These are phyloP conservation scores for Dendroctonus valens DNA, from an alignment of 1,140 invertebrate genomes.

Conservation along the genomic window DNA sequence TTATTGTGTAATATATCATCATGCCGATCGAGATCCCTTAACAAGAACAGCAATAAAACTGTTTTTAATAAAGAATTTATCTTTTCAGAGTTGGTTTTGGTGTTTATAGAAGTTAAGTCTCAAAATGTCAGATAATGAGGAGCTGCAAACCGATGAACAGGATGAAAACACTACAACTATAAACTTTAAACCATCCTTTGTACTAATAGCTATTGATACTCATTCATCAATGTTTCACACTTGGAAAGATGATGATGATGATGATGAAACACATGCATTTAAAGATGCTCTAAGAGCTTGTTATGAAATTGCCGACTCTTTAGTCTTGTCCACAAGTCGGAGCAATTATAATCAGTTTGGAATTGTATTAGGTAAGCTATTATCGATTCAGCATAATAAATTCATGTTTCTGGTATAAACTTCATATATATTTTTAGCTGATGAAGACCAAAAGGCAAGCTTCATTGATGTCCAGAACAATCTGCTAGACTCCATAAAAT, in stretches of 20 bases:
- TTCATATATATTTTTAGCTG: background rate
- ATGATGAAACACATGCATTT: slow-evolving; percentile 19
- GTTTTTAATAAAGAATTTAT: too few relatives aligned
- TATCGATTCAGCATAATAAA: background rate
- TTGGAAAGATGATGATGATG: slow-evolving; percentile 14
- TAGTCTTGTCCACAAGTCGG: slow-evolving; percentile 14
- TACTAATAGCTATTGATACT: slow-evolving; percentile 32
- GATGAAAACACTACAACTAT: slow-evolving; percentile 17
- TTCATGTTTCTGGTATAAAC: background rate
- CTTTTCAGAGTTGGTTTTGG: too few relatives aligned
- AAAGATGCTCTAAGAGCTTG: slow-evolving; percentile 29
- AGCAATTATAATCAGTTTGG: slow-evolving; percentile 31
- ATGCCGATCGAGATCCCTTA: too few relatives aligned
- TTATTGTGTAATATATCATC: too few relatives aligned
- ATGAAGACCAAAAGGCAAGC: slow-evolving; percentile 6
- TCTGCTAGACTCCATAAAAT: slow-evolving; percentile 36
- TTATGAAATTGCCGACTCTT: slow-evolving; percentile 28
- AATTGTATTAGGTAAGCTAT: slow-evolving; percentile 12
- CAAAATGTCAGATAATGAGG: too few relatives aligned
- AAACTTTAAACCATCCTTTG: slow-evolving; percentile 34
- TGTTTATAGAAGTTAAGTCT: too few relatives aligned
- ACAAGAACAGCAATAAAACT: too few relatives aligned
- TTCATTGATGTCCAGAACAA: slow-evolving; percentile 18
- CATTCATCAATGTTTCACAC: slow-evolving; percentile 33
- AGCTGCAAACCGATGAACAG: background rate